phyloP scores from a whole-genome alignment of 2,888 invertebrate genomes.

The Dugesia japonica region DNA sequence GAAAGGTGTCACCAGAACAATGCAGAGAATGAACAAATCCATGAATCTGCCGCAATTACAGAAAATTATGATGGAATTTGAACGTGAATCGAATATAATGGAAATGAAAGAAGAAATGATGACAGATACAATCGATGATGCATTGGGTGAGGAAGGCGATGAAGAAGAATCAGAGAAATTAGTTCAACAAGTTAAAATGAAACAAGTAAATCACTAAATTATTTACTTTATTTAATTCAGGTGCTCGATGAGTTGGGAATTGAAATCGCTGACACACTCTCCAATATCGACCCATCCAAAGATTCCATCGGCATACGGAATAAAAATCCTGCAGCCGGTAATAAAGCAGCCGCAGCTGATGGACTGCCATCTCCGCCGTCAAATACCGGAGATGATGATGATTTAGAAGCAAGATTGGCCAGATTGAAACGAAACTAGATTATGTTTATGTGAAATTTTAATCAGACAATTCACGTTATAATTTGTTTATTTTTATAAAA shows the following conservation, averaged over 20 bases:
- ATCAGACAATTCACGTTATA: too few species aligned
- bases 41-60: conserved; percentile 96
- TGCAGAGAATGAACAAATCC: conserved; percentile 85
- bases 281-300: conserved; percentile 31
- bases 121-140: conserved; percentile 97
- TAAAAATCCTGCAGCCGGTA: conserved; percentile 21
- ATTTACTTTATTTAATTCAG: conserved; percentile 24
- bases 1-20: conserved; percentile 92
- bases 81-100: conserved; percentile 98
- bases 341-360: conserved; percentile 21
- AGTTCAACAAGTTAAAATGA: conserved; percentile 28
- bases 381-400: conserved; percentile 27
- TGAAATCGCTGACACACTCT: conserved; percentile 28
- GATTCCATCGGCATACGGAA: conserved; percentile 2
- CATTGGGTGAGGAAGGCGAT: conserved; percentile 92
- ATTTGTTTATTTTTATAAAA: too few species aligned
- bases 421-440: conserved; percentile 31
- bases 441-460: too few species aligned
- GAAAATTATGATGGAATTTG: conserved; percentile 79
- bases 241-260: conserved; percentile 33
- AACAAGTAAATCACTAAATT: too few species aligned
- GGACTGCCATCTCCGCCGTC: neutral
- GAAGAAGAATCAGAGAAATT: conserved; percentile 60
- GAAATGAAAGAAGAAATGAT: conserved; percentile 99
- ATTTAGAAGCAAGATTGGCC: conserved; percentile 29